Evolutionary conservation across 2,888 invertebrate species (phyloP).

Genomic region (Seira ritae): DNA sequence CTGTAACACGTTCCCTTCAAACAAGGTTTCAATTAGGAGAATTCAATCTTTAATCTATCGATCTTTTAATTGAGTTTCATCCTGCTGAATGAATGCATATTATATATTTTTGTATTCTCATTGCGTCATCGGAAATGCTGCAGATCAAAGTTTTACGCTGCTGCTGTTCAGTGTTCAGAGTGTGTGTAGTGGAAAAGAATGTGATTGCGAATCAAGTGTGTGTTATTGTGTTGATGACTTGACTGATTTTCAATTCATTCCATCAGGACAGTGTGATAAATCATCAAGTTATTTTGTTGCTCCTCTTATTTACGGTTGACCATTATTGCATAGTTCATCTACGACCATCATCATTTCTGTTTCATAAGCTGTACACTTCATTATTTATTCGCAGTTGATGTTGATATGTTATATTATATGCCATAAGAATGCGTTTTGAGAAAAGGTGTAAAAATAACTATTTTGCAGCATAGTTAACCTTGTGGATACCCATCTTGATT

Average conservation of each 20-base stretch:
- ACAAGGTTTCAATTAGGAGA: constrained; percentile 2
- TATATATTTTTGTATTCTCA: neutral
- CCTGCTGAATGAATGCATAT: neutral
- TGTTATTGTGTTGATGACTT: too few relatives aligned
- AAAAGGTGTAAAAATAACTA: constrained; percentile 8
- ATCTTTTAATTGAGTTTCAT: neutral
- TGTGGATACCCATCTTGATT: neutral
- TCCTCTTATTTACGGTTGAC: too few relatives aligned
- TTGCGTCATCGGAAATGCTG: constrained; percentile 9
- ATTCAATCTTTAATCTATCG: neutral
- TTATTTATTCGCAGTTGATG: neutral
- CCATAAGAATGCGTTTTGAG: neutral
- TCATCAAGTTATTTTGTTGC: too few relatives aligned
- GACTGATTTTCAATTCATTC: too few relatives aligned
- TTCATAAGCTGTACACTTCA: neutral
- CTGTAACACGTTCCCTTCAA: neutral
- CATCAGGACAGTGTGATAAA: too few relatives aligned
- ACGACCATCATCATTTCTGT: too few relatives aligned
- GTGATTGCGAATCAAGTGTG: too few relatives aligned
- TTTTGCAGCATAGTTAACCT: constrained; percentile 1
- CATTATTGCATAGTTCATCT: too few relatives aligned
- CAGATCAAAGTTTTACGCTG: neutral
- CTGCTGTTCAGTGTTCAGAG: too few relatives aligned
- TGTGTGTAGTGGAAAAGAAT: too few relatives aligned
- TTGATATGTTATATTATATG: too few relatives aligned